Conservation (phyloP, 2,797 vertebrate species). For the Dicrostonyx torquatus region DNA sequence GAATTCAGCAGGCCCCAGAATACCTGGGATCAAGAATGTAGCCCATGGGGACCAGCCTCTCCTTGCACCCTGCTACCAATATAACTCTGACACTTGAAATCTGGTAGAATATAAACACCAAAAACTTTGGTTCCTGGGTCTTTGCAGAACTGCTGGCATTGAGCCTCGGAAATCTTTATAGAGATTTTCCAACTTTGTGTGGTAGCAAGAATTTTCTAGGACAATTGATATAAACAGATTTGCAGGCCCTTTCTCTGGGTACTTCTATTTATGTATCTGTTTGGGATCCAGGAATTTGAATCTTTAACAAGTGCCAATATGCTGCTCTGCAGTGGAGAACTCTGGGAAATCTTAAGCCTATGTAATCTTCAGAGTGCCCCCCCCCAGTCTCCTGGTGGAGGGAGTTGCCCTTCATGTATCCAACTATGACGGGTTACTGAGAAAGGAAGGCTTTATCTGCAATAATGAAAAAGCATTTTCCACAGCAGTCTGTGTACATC, state of each 20-base stretch:
- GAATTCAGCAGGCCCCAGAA: not conserved
- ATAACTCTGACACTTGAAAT: not conserved
- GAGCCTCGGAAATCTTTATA: not conserved
- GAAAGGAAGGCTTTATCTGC: not conserved
- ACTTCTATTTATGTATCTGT: not conserved
- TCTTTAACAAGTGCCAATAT: conserved; percentile 31
- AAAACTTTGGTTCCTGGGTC: not conserved
- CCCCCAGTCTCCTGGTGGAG: not conserved
- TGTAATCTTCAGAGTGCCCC: not conserved
- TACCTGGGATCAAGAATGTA: not conserved
- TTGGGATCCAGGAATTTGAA: conserved; percentile 43
- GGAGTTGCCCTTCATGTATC: not conserved
- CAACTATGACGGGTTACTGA: not conserved
- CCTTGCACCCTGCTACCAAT: not conserved
- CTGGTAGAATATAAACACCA: not conserved
- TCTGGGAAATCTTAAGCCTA: not conserved
- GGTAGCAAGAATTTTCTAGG: not conserved
- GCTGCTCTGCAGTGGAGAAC: not conserved
- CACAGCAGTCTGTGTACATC: not conserved
- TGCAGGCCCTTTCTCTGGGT: not conserved
- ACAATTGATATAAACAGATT: not conserved
- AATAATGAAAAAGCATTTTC: not conserved
- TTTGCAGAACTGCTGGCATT: not conserved
- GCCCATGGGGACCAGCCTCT: not conserved
- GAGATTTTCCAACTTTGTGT: not conserved